Evolutionary conservation across 2,113 vertebrate genomes (phyloP).

Genomic region (Mesocricetus auratus): DNA sequence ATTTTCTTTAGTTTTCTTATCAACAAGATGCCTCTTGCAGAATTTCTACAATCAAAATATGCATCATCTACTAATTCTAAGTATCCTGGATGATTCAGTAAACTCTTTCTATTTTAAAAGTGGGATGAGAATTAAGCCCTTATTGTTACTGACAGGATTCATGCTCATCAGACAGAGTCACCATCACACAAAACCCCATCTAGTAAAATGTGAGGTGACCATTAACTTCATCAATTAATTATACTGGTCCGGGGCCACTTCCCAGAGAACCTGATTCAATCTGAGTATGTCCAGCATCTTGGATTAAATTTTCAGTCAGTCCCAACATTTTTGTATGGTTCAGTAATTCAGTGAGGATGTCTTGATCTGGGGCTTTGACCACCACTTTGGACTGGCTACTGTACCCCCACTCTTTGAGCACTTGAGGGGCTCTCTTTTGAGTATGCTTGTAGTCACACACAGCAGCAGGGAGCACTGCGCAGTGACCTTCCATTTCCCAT

Average conservation of each 20-base stretch:
- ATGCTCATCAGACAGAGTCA: neutral
- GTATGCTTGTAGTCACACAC: slow-evolving; percentile 95
- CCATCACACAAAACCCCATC: neutral
- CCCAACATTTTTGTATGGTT: slow-evolving; percentile 90
- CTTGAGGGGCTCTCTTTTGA: slow-evolving; percentile 90
- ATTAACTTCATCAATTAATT: slow-evolving; percentile 93
- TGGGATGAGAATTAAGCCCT: slow-evolving; percentile 25
- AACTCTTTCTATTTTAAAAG: neutral
- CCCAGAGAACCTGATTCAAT: slow-evolving; percentile 95
- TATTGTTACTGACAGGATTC: slow-evolving; percentile 62
- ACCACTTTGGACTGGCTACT: slow-evolving; percentile 97
- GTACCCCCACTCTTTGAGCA: slow-evolving; percentile 96
- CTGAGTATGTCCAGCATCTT: slow-evolving; percentile 96
- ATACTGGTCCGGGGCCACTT: slow-evolving; percentile 92
- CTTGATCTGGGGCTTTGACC: slow-evolving; percentile 93
- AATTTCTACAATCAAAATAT: neutral
- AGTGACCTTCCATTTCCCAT: slow-evolving; percentile 97
- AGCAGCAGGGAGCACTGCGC: slow-evolving; percentile 95
- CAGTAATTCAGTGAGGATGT: slow-evolving; percentile 90
- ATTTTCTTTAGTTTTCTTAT: neutral
- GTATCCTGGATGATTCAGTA: neutral
- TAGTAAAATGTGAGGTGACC: slow-evolving; percentile 95
- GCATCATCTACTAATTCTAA: neutral
- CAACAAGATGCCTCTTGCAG: neutral
- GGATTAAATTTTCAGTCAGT: slow-evolving; percentile 94